These are phyloP conservation scores for Neosilurus hyrtlii DNA, from an alignment of 2,797 vertebrate genomes.

Conservation along the genomic window DNA sequence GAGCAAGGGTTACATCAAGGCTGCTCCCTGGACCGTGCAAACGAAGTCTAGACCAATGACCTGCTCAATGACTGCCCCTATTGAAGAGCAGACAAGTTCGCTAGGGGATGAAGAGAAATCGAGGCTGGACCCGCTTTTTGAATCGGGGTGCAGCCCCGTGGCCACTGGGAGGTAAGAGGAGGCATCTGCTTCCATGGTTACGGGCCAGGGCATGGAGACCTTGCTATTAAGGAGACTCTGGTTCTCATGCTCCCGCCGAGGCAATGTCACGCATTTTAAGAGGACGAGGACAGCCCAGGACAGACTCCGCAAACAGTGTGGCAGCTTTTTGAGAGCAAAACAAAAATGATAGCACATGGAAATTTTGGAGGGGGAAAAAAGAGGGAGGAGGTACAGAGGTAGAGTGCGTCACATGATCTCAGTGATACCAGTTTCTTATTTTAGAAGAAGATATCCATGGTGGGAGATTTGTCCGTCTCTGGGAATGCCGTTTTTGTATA, in stretches of 20 bases:
- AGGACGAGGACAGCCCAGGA: conserved; percentile 81
- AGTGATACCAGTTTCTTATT: conserved; percentile 75
- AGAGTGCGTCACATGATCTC: conserved; percentile 87
- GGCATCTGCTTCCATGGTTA: conserved; percentile 99
- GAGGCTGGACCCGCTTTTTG: conserved; percentile 85
- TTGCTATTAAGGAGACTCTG: conserved; percentile 90
- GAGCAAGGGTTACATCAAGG: conserved; percentile 99
- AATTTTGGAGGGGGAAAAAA: conserved; percentile 68
- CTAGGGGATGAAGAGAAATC: conserved; percentile 90
- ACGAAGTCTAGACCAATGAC: conserved; percentile 97
- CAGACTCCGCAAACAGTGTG: conserved; percentile 76
- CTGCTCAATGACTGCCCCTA: conserved; percentile 88
- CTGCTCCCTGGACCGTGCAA: conserved; percentile 93
- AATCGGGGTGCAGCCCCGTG: conserved; percentile 88
- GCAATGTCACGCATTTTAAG: conserved; percentile 94
- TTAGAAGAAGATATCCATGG: conserved; percentile 63
- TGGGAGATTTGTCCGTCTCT: conserved; percentile 21
- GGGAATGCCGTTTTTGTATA: not conserved
- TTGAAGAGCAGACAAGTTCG: conserved; percentile 97
- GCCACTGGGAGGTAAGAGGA: conserved; percentile 97
- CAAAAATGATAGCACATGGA: conserved; percentile 86
- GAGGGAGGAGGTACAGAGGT: conserved; percentile 64
- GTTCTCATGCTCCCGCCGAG: conserved; percentile 97
- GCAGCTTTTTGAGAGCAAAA: conserved; percentile 85
- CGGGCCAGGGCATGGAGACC: conserved; percentile 92